A percentile compares a stretch with the other conserved stretches of the same genome.
Conservation (phyloP, 1,140 invertebrate species). For the Belonocnema kinseyi region DNA sequence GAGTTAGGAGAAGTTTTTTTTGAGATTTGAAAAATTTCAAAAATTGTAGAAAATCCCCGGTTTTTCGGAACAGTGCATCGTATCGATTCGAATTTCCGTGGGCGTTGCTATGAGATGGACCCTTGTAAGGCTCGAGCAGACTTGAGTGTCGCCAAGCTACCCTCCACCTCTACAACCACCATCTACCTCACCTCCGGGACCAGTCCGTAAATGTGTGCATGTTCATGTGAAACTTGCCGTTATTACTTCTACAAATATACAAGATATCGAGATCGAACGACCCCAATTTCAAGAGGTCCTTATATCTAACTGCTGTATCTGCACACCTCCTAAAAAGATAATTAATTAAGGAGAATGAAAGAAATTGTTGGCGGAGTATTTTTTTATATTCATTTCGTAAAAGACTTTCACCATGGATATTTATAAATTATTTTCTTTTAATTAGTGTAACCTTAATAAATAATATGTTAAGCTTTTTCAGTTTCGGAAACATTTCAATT, state of each 20-base stretch:
- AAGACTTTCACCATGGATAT: too few species aligned
- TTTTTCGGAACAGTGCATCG: conserved; percentile 74
- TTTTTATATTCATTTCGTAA: too few species aligned
- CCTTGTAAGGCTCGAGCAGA: conserved; percentile 73
- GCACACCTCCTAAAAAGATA: conserved; percentile 22
- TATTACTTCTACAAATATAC: conserved; percentile 70
- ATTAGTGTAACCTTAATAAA: too few species aligned
- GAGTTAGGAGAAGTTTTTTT: conserved; percentile 33
- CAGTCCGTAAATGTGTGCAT: conserved; percentile 43
- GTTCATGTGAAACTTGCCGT: conserved; percentile 53
- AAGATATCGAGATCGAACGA: conserved; percentile 62
- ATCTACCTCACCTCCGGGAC: conserved; percentile 56
- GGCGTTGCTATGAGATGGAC: conserved; percentile 77
- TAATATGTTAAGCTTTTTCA: too few species aligned
- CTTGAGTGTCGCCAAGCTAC: conserved; percentile 76
- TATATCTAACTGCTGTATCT: background rate
- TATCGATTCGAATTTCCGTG: conserved; percentile 76
- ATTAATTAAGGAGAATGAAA: conserved; percentile 16
- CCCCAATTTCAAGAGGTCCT: conserved; percentile 30
- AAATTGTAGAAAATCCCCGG: conserved; percentile 70
- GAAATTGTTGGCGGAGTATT: background rate
- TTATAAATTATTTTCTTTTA: too few species aligned
- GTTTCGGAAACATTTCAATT: too few species aligned
- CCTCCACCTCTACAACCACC: conserved; percentile 61
- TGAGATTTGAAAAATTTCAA: conserved; percentile 59